These are phyloP conservation scores for Triplophysa yarkandensis DNA, from an alignment of 2,797 vertebrate species.

Conservation along the genomic window DNA sequence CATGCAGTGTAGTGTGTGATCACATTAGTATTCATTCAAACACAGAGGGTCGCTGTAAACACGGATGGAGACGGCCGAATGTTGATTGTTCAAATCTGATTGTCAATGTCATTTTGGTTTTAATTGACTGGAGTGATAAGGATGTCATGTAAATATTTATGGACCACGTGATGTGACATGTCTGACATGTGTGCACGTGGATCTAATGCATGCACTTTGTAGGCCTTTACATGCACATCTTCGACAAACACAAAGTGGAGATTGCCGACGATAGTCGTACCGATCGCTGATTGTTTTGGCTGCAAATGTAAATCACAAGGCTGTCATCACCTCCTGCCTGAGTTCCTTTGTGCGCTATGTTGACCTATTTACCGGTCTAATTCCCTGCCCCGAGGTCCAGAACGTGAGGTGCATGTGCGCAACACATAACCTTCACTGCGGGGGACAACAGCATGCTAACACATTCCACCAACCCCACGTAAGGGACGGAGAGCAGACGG, in stretches of 20 bases:
- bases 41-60: conserved; percentile 66
- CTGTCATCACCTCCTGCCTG: conserved; percentile 15
- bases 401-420: conserved; percentile 38
- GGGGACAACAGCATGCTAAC: conserved; percentile 51
- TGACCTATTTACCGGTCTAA: conserved; percentile 22
- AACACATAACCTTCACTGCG: conserved; percentile 39
- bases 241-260: conserved; percentile 7
- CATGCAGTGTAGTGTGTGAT: conserved; percentile 41
- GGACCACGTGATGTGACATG: conserved; percentile 4
- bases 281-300: conserved; percentile 14
- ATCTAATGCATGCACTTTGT: conserved; percentile 23
- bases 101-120: conserved; percentile 69
- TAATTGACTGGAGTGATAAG: conserved; percentile 61
- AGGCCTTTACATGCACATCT: conserved; percentile 1
- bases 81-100: conserved; percentile 70
- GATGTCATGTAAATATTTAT: conserved; percentile 55
- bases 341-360: conserved; percentile 15
- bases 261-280: conserved; percentile 7
- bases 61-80: conserved; percentile 64
- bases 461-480: conserved; percentile 6
- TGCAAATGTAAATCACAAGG: conserved; percentile 38
- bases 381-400: conserved; percentile 39
- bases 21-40: conserved; percentile 70
- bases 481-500: conserved; percentile 20
- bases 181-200: background rate